Evolutionary conservation across 2,113 vertebrate species (phyloP), one percentile per base, ranked within the genome.

Genomic region (Otolemur garnettii): DNA sequence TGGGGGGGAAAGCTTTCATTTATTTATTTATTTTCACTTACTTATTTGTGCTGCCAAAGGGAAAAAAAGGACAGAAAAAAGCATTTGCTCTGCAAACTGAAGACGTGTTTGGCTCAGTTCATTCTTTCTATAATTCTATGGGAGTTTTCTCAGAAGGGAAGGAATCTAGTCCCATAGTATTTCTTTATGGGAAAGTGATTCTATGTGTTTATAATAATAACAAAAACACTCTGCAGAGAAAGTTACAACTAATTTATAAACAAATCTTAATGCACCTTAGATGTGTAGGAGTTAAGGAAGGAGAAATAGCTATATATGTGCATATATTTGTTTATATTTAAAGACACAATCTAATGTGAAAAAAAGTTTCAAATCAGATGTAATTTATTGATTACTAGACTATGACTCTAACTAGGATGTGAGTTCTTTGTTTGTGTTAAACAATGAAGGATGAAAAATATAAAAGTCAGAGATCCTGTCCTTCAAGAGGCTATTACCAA

Each of bases 51-150:
- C 53, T 13, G 42, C 4, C 24, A 90, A 92, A 90, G 15, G 83
- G n/a, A 72, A 93, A 91, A 91, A 91, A 87, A 50, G 50, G 68
- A 64, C 35, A 94, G 62, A 75, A 87, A 85, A 68, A 91, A 88
- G 24, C 38, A 74, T 93, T 93, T 96, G 13, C 45, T 93, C 79
- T 72, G 33, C 91, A 97, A 96, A 90, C 62, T 60, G 4, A 28
- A 90, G 71, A 90, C 69, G n/a, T 87, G 5, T 83, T 92, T 93
- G 42, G 30, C 15, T 94, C 7, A 69, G 6, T 80, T 78, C 38
- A 89, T 86, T 91, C 22, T 75, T 35, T 86, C 50, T 79, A 2
- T 72, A 78, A 96, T 59, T 66, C 38, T 91, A 30, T 77, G 71
- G 45, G 8, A 92, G 77, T 90, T 93, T 94, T 90, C 72, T 92